Base-by-base conservation (phyloP, 1,140 invertebrate species). In the Drosophila repletoides region DNA sequence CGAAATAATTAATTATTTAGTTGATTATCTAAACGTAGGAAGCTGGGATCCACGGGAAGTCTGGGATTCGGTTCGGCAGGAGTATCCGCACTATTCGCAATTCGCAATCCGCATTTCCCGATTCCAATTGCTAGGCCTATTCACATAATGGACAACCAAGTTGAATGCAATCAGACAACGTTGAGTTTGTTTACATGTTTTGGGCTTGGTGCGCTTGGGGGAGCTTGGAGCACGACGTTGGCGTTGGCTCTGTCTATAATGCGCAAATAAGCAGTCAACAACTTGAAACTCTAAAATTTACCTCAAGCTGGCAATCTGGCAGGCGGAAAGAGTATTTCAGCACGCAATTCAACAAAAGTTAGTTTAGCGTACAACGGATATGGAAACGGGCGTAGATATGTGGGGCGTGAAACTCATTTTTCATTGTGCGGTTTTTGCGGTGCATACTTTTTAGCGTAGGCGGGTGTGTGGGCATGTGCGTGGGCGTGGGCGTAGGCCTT, bases 1-100 rank as follows among this genome's bases (percentile, higher is more conserved):
- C 58, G 51, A 71, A 86, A 84, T 86, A 86, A 86, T 86, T 71
- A 86, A 86, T 80, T 86, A 80, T 79, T 86, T 86, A 86, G 81
- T 80, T 86, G 80, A 86, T 86, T 86, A 86, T 86, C 80, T 80
- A 52, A 80, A 86, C 80, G 75, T 75, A 80, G 48, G 51, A 22
- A 33, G n/a, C n/a, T n/a, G n/a, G n/a, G n/a, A n/a, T n/a, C n/a
- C n/a, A n/a, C n/a, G n/a, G n/a, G n/a, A n/a, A n/a, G n/a, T n/a
- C 49, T 3, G 31, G 31, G 19, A 12, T 22, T 14, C 49, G 46
- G 33, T 19, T 28, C 33, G 41, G 56, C 53, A 63, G 51, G 45
- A 31, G 66, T 33, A 60, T 7, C 21, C 40, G 24, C 29, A 33
- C 7, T n/a, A 12, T n/a, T 29, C 22, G 14, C 17, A 19, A 40